Conservation (phyloP, 2,797 vertebrate species). For the Clarias pachynema region DNA sequence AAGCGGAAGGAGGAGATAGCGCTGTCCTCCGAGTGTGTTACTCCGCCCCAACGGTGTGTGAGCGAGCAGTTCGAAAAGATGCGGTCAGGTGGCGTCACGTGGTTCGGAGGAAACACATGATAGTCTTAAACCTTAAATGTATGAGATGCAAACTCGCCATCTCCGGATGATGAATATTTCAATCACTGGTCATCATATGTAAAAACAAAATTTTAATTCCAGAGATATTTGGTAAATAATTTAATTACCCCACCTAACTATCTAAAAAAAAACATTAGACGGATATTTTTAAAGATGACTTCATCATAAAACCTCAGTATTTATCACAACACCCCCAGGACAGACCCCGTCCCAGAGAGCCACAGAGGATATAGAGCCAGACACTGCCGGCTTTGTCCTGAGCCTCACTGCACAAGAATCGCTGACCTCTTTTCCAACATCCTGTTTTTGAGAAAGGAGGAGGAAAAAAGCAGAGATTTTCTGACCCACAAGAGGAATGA, state of each 20-base stretch:
- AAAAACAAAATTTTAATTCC: neutral
- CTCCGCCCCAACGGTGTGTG: too few relatives aligned
- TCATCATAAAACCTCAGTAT: neutral
- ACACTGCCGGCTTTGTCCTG: slow-evolving; percentile 43
- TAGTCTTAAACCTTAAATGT: too few relatives aligned
- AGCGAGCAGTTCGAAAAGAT: too few relatives aligned
- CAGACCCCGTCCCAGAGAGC: neutral
- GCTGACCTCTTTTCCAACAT: slow-evolving; percentile 49
- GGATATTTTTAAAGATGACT: neutral
- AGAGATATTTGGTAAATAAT: neutral
- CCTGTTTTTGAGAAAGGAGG: slow-evolving; percentile 52
- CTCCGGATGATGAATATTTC: too few relatives aligned
- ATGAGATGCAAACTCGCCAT: too few relatives aligned
- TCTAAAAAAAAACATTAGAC: too few relatives aligned
- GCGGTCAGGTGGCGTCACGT: too few relatives aligned
- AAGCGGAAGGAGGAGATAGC: too few relatives aligned
- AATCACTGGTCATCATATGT: too few relatives aligned
- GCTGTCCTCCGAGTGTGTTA: too few relatives aligned
- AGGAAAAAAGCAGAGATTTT: slow-evolving; percentile 24
- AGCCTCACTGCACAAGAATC: slow-evolving; percentile 33
- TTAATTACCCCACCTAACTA: neutral
- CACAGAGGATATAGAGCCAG: slow-evolving; percentile 28
- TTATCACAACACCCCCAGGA: neutral
- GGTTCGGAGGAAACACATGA: too few relatives aligned
- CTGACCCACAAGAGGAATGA: slow-evolving; percentile 22